Conservation (phyloP, 1,140 invertebrate genomes). For the Drosophila carrolli region DNA sequence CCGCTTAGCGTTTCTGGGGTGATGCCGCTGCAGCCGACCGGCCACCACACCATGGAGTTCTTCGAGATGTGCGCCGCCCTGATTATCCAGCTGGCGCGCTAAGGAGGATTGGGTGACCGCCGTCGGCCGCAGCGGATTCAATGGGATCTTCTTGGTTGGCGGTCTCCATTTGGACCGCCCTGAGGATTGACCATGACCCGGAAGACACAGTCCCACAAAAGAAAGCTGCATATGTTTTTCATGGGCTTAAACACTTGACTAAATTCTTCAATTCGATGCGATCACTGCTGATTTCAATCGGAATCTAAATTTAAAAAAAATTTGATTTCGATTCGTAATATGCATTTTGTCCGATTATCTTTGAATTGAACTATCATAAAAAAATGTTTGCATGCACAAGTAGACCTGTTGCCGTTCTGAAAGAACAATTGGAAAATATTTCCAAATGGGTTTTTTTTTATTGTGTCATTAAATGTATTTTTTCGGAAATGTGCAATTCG, state of each 20-base stretch:
- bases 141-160: conserved; percentile 32
- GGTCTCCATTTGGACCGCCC: conserved; percentile 19
- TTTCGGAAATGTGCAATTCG: not conserved
- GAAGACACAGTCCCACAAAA: conserved; percentile 3
- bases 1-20: conserved; percentile 83
- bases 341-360: not conserved
- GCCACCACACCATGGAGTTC: conserved; percentile 99
- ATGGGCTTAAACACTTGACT: not conserved
- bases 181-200: conserved; percentile 28
- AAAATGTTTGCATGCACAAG: not conserved
- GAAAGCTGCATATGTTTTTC: not conserved
- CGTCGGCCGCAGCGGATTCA: conserved; percentile 4
- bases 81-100: conserved; percentile 98
- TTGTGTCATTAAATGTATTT: not conserved
- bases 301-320: not conserved
- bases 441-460: no score
- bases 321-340: not conserved
- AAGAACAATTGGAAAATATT: no score
- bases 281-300: not conserved
- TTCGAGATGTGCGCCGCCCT: conserved; percentile 99
- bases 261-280: not conserved
- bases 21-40: conserved; percentile 84
- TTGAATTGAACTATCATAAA: not conserved
- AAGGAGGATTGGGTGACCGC: conserved; percentile 44
- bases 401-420: not conserved